These are phyloP conservation scores for Petrophora chlorosata DNA, from an alignment of 2,888 invertebrate species.

Conservation along the genomic window DNA sequence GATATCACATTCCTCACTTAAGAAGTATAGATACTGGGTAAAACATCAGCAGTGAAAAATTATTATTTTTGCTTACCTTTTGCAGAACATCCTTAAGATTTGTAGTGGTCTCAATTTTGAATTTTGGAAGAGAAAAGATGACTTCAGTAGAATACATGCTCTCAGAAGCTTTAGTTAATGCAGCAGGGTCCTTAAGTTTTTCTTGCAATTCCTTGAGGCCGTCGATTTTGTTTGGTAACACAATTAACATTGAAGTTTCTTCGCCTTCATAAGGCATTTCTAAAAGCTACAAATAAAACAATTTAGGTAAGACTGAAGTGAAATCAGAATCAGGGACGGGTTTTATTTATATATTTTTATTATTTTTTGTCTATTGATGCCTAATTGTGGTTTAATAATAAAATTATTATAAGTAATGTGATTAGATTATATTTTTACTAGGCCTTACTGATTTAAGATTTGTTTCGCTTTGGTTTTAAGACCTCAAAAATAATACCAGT, in stretches of 20 bases:
- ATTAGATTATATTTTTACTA: too few species aligned
- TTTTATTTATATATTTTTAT: too few species aligned
- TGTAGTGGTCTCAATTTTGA: constrained; percentile 89
- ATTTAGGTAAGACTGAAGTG: neutral
- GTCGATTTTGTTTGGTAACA: constrained; percentile 87
- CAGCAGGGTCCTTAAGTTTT: constrained; percentile 78
- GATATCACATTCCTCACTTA: too few species aligned
- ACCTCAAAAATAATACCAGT: too few species aligned
- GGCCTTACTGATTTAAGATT: too few species aligned
- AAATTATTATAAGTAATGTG: too few species aligned
- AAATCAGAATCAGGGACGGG: too few species aligned
- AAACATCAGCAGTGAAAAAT: too few species aligned
- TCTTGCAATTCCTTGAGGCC: constrained; percentile 85
- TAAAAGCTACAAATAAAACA: constrained; percentile 77
- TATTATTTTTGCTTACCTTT: constrained; percentile 79
- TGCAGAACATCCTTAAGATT: constrained; percentile 83
- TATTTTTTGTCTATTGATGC: too few species aligned
- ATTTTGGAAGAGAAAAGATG: constrained; percentile 88
- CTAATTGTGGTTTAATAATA: too few species aligned
- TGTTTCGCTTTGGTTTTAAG: too few species aligned
- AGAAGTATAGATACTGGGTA: too few species aligned
- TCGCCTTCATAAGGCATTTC: constrained; percentile 89
- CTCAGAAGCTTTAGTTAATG: constrained; percentile 65
- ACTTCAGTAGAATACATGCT: constrained; percentile 79
- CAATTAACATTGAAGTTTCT: constrained; percentile 87